phyloP scores from a whole-genome alignment of 30 jellyfish, hydroid and myxozoan species.

The Hydractinia echinata region DNA sequence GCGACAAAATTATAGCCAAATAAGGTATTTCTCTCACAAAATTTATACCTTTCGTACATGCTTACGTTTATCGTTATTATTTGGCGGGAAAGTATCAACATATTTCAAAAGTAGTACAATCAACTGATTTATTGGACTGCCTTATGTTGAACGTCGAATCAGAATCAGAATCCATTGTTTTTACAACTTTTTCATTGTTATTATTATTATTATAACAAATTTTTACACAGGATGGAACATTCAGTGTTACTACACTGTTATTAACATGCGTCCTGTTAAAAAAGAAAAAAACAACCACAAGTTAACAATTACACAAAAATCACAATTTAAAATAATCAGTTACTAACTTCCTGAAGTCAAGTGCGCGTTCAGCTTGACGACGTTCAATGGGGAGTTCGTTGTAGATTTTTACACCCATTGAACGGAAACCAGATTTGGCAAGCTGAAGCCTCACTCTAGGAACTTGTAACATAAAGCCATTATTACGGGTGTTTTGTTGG shows the following conservation, averaged over 20 bases:
- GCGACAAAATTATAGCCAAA: no score
- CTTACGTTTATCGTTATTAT: no score
- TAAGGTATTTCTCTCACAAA: no score
- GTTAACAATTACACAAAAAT: background rate
- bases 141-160: background rate
- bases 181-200: background rate
- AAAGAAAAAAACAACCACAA: background rate
- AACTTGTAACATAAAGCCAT: background rate
- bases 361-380: background rate
- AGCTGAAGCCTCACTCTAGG: background rate
- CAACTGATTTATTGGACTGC: no score
- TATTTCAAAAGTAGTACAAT: no score
- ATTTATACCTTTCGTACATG: no score
- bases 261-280: constrained; percentile 9
- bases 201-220: background rate
- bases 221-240: constrained; percentile 6
- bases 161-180: background rate
- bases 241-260: constrained; percentile 1
- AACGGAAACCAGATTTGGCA: constrained; percentile 21
- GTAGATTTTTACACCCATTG: constrained; percentile 34
- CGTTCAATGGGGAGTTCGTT: constrained; percentile 40
- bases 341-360: background rate
- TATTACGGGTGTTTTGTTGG: background rate
- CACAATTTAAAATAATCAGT: background rate
- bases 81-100: no score